Conservation (phyloP, 2,888 invertebrate genomes). For the Tridacna gigas region DNA sequence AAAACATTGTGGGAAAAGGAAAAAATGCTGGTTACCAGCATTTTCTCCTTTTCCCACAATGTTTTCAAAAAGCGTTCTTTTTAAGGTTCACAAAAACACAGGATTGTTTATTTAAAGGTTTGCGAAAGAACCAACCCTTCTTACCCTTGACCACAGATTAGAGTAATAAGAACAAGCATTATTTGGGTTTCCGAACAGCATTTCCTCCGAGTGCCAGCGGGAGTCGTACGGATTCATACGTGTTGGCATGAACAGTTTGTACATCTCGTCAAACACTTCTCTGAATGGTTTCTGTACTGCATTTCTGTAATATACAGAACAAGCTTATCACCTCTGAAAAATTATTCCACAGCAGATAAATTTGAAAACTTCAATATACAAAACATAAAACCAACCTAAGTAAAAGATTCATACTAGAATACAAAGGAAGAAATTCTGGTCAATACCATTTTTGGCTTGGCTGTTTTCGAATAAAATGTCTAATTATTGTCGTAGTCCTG, state of each 20-base stretch:
- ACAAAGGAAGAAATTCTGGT: no score
- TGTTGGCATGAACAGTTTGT: conserved; percentile 90
- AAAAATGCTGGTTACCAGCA: not conserved
- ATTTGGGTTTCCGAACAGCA: conserved; percentile 92
- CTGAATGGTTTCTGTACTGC: conserved; percentile 20
- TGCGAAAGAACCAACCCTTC: not conserved
- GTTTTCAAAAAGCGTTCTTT: not conserved
- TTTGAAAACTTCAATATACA: no score
- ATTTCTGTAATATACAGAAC: not conserved
- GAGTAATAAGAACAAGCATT: conserved; percentile 95
- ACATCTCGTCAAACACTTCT: conserved; percentile 39
- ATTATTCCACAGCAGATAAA: no score
- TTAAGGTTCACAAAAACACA: not conserved
- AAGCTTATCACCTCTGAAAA: no score
- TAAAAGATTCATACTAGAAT: no score
- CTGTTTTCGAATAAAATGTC: no score
- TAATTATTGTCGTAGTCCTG: no score
- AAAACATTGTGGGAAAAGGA: conserved; percentile 1
- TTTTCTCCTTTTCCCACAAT: conserved; percentile 1
- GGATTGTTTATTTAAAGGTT: not conserved
- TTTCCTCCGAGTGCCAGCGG: conserved; percentile 92
- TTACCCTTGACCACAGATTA: conserved; percentile 90
- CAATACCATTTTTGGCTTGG: no score
- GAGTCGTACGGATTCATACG: conserved; percentile 92
- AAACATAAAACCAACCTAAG: no score